Percentiles rank a stretch among this genome's conserved stretches.
phyloP scores from a whole-genome alignment of 64 coral and sea anemone species.

The Dendronephthya gigantea region DNA sequence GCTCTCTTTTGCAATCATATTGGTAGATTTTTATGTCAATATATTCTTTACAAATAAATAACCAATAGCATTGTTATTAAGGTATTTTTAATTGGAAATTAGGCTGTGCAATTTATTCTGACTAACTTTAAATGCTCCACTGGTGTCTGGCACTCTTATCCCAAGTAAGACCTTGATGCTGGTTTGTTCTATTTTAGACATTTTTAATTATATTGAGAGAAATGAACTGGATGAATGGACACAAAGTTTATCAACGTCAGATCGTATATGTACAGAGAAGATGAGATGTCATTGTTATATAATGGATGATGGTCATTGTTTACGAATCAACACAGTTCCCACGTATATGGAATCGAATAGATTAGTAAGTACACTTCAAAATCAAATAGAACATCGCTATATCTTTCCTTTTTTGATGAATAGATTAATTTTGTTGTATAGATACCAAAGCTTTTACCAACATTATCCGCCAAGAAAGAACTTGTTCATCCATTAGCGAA shows the following conservation, averaged over 20 bases:
- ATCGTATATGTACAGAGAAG: conserved; percentile 38
- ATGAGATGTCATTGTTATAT: conserved; percentile 58
- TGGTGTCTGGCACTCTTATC: too few relatives aligned
- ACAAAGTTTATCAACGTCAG: conserved; percentile 47
- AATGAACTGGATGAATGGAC: conserved; percentile 39
- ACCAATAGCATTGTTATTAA: too few relatives aligned
- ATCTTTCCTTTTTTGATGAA: too few relatives aligned
- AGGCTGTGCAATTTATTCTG: too few relatives aligned
- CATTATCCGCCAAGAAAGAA: neutral
- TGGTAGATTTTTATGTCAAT: too few relatives aligned
- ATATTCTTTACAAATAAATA: too few relatives aligned
- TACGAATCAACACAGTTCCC: conserved; percentile 45
- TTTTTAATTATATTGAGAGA: conserved; percentile 28
- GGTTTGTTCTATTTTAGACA: neutral
- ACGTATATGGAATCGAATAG: conserved; percentile 62
- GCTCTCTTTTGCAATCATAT: too few relatives aligned
- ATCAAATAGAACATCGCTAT: neutral
- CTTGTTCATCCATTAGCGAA: neutral
- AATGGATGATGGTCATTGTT: conserved; percentile 50
- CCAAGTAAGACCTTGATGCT: too few relatives aligned
- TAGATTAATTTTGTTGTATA: neutral
- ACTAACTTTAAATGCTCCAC: too few relatives aligned
- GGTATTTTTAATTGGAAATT: too few relatives aligned
- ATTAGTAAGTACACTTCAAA: conserved; percentile 43
- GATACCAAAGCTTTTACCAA: conserved; percentile 11